These are phyloP conservation scores for Escarpia spicata DNA, from an alignment of 2,888 invertebrate genomes.

Conservation along the genomic window DNA sequence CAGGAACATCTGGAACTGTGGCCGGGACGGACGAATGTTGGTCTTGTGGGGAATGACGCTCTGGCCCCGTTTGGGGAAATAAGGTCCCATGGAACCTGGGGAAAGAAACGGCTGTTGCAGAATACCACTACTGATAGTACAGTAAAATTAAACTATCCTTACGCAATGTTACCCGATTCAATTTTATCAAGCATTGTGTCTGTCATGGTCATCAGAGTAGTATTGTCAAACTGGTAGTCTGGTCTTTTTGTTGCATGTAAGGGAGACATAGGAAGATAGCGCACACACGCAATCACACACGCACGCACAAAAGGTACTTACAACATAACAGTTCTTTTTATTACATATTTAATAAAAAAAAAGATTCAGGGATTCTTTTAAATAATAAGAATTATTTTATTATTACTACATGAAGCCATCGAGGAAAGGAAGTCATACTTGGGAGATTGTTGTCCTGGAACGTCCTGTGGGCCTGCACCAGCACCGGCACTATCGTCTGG, in stretches of 20 bases:
- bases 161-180: background rate
- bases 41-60: conserved; percentile 70
- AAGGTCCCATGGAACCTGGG: conserved; percentile 79
- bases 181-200: background rate
- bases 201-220: background rate
- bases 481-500: conserved; percentile 83
- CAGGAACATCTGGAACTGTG: conserved; percentile 87
- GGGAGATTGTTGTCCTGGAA: conserved; percentile 73
- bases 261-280: background rate
- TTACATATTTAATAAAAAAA: background rate
- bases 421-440: conserved; percentile 42
- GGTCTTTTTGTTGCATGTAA: background rate
- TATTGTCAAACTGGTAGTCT: background rate
- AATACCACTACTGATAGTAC: background rate
- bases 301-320: background rate
- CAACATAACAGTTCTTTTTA: background rate
- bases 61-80: conserved; percentile 79
- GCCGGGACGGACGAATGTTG: conserved; percentile 79
- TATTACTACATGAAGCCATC: background rate
- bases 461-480: conserved; percentile 84
- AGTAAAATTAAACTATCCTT: background rate
- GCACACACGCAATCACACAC: background rate
- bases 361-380: background rate
- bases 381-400: background rate
- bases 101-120: background rate